phyloP scores from a whole-genome alignment of 2,113 vertebrate species.

The Hippopotamus amphibius region DNA sequence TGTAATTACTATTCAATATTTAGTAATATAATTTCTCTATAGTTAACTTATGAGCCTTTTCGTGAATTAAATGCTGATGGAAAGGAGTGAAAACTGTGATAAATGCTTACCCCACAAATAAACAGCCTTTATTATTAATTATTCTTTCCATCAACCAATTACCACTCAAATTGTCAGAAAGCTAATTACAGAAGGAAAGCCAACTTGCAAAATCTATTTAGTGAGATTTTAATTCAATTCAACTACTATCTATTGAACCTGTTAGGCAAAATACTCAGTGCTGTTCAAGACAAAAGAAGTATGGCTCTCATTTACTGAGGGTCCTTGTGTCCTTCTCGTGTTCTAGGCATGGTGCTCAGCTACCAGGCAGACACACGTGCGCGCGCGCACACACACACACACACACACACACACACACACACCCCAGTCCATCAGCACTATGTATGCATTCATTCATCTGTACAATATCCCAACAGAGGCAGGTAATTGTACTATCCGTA shows the following conservation, averaged over 20 bases:
- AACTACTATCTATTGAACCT: slow-evolving; percentile 51
- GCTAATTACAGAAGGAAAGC: slow-evolving; percentile 72
- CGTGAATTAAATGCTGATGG: slow-evolving; percentile 81
- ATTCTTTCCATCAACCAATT: slow-evolving; percentile 72
- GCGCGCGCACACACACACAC: neutral
- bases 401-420: neutral
- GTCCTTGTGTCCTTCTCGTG: neutral
- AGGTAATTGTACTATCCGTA: neutral
- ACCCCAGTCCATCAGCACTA: neutral
- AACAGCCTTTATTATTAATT: slow-evolving; percentile 76
- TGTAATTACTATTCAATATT: slow-evolving; percentile 87
- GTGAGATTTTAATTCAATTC: slow-evolving; percentile 75
- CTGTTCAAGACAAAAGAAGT: slow-evolving; percentile 39
- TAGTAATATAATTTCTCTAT: slow-evolving; percentile 87
- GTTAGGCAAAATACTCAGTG: slow-evolving; percentile 45
- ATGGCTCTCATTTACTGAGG: slow-evolving; percentile 37
- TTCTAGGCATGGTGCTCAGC: neutral
- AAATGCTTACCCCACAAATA: slow-evolving; percentile 72
- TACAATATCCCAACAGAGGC: neutral
- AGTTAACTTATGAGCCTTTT: slow-evolving; percentile 86
- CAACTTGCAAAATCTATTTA: slow-evolving; percentile 73
- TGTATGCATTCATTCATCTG: neutral
- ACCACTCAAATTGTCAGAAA: slow-evolving; percentile 62
- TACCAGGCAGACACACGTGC: neutral
- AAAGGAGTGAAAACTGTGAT: slow-evolving; percentile 75